Conservation (phyloP, 1,140 invertebrate species). For the Aporrectodea caliginosa region DNA sequence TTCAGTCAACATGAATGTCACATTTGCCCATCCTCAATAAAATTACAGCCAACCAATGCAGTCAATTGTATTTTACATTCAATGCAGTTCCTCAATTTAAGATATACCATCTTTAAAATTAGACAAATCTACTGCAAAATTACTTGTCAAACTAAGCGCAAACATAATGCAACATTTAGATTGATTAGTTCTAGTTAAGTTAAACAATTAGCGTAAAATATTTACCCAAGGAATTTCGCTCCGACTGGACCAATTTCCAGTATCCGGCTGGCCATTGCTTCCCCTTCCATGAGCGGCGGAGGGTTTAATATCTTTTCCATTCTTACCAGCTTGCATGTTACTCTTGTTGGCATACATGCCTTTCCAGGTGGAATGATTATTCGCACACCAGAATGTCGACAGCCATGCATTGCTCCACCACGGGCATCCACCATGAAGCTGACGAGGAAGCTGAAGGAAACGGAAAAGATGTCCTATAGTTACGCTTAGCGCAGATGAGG, state of each 20-base stretch:
- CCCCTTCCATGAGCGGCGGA: constrained; percentile 26
- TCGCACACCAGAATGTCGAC: constrained; percentile 91
- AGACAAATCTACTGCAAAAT: too few relatives aligned
- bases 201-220: too few relatives aligned
- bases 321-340: constrained; percentile 88
- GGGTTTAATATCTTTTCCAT: constrained; percentile 14
- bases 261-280: constrained; percentile 27
- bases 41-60: too few relatives aligned
- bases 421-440: constrained; percentile 98
- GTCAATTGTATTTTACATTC: too few relatives aligned
- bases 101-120: too few relatives aligned
- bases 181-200: too few relatives aligned
- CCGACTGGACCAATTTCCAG: constrained; percentile 12
- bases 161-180: too few relatives aligned
- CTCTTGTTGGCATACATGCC: constrained; percentile 77
- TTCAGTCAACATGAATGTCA: too few relatives aligned
- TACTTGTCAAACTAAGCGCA: too few relatives aligned
- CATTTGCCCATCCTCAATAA: too few relatives aligned
- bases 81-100: too few relatives aligned
- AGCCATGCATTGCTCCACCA: constrained; percentile 97
- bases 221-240: constrained; percentile 35
- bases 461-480: not conserved
- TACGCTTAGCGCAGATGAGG: too few relatives aligned
- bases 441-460: constrained; percentile 80
- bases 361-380: constrained; percentile 87